Evolutionary conservation across 2,888 invertebrate species (phyloP).

Genomic region (Trichopria drosophilae): DNA sequence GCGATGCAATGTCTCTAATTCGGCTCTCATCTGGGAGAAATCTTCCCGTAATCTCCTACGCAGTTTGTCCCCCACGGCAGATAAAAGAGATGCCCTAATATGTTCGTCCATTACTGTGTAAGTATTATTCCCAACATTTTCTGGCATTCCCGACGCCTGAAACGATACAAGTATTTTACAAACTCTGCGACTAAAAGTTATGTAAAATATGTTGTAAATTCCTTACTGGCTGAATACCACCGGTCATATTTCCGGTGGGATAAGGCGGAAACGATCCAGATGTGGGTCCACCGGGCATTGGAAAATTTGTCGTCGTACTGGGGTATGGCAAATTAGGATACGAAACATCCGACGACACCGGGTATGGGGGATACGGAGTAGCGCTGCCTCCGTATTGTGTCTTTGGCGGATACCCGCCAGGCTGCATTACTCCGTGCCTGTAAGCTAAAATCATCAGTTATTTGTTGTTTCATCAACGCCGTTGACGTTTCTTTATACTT

Average conservation of each 20-base stretch:
- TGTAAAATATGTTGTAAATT: background rate
- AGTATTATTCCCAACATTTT: slow-evolving; percentile 61
- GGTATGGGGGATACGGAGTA: slow-evolving; percentile 48
- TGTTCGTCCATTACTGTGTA: slow-evolving; percentile 95
- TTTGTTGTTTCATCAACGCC: no score
- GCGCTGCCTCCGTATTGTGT: slow-evolving; percentile 39
- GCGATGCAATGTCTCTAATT: slow-evolving; percentile 83
- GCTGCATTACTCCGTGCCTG: no score
- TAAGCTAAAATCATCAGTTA: no score
- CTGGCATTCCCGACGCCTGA: slow-evolving; percentile 47
- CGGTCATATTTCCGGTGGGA: slow-evolving; percentile 49
- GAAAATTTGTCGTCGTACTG: slow-evolving; percentile 45
- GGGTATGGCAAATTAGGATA: slow-evolving; percentile 59
- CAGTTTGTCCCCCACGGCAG: slow-evolving; percentile 94
- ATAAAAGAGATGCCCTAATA: slow-evolving; percentile 88
- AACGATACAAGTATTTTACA: slow-evolving; percentile 8
- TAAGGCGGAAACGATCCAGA: slow-evolving; percentile 56
- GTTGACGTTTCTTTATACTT: no score
- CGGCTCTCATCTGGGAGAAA: slow-evolving; percentile 87
- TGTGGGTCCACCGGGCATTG: slow-evolving; percentile 49
- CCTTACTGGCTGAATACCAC: slow-evolving; percentile 39
- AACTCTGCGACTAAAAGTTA: background rate
- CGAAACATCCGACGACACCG: slow-evolving; percentile 42
- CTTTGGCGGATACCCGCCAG: slow-evolving; percentile 44
- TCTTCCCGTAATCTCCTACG: slow-evolving; percentile 84